Evolutionary conservation across 2,888 invertebrate species (phyloP), one percentile per base, ranked within the genome.

Genomic region (Tuta absoluta): DNA sequence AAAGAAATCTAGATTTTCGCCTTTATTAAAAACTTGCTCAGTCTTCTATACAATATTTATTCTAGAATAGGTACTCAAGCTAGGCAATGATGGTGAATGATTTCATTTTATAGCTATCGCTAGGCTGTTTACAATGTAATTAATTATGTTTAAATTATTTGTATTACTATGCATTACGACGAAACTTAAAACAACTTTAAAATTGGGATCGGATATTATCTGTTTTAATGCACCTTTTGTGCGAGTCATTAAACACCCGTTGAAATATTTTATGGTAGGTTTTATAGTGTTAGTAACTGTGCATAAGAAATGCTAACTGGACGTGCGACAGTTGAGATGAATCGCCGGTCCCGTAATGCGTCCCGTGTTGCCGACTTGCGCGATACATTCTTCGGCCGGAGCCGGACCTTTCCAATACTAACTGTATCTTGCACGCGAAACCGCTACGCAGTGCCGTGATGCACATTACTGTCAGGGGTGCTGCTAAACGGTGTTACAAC

Each of bases 1-100:
- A 56, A 56, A 17, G 23, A 28, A n/a, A 62, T n/a, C 65, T 67
- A 65, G 68, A 71, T 68, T 70, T 72, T 71, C 71, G 72, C 72
- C 73, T 73, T 73, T 69, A 67, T 61, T 63, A 65, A 53, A 51
- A 49, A 64, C 14, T 19, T 38, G 33, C 51, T 38, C 38, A 58
- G 38, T 63, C 33, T 63, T 58, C 41, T 63, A 33, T 23, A 48
- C 12, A 33, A 61, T 61, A 48, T n/a, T 10, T 41, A 24, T 23
- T 41, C 23, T 24, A 56, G 10, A 45, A 10, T n/a, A n/a, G n/a
- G n/a, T 61, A 45, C 45, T 17, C 4, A n/a, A 45, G 4, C 45
- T 45, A 45, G 45, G 45, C 1, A 14, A 17, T 48, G 28, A 23
- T 61, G 28, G 49, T n/a, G 33, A 28, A 48, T 41, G 4, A 49